Evolutionary conservation across 1,140 invertebrate genomes (phyloP).

Genomic region (Halyomorpha halys): DNA sequence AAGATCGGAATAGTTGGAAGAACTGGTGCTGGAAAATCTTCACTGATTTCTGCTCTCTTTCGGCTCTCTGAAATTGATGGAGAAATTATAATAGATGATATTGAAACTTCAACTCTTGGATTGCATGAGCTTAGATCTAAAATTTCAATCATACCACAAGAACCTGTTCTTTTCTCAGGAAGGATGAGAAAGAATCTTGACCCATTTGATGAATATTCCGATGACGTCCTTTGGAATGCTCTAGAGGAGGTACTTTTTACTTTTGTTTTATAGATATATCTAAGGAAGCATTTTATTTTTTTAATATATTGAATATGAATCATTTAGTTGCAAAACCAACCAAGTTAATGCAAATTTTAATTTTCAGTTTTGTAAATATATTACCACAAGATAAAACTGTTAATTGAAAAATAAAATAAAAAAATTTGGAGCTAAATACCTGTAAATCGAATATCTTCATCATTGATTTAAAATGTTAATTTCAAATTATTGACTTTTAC

Average conservation of each 20-base stretch:
- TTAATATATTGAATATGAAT: too few relatives aligned
- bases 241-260: slow-evolving; percentile 40
- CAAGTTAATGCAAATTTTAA: too few relatives aligned
- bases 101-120: slow-evolving; percentile 50
- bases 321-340: too few relatives aligned
- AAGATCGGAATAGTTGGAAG: slow-evolving; percentile 44
- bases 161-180: slow-evolving; percentile 62
- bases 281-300: too few relatives aligned
- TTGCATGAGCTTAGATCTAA: slow-evolving; percentile 56
- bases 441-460: too few relatives aligned
- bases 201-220: slow-evolving; percentile 53
- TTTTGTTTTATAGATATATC: too few relatives aligned
- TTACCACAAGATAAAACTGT: too few relatives aligned
- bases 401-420: too few relatives aligned
- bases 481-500: too few relatives aligned
- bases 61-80: slow-evolving; percentile 52
- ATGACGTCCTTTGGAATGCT: slow-evolving; percentile 45
- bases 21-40: slow-evolving; percentile 87
- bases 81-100: slow-evolving; percentile 52
- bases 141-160: slow-evolving; percentile 74
- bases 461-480: too few relatives aligned
- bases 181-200: slow-evolving; percentile 75
- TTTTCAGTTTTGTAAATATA: too few relatives aligned
- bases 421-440: too few relatives aligned
- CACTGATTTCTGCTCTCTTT: slow-evolving; percentile 72